These are phyloP conservation scores for Characodon lateralis DNA, from an alignment of 2,797 vertebrate genomes.

Conservation along the genomic window DNA sequence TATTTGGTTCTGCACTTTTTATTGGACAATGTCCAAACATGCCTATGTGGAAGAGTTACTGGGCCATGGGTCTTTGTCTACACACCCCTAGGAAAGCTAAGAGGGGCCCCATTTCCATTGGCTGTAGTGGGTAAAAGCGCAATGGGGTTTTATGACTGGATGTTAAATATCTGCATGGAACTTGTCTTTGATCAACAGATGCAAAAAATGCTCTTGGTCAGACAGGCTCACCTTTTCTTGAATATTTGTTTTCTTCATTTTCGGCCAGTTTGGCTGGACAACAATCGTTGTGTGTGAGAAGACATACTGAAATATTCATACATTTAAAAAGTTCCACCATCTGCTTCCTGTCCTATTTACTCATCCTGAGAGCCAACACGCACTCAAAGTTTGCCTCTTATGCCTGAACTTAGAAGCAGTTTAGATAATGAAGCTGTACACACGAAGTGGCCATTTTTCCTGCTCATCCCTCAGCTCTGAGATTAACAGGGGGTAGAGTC, in stretches of 20 bases:
- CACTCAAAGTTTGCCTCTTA: conserved; percentile 62
- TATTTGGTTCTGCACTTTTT: conserved; percentile 68
- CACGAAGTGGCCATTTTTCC: conserved; percentile 85
- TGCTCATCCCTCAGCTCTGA: conserved; percentile 86
- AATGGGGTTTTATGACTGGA: conserved; percentile 37
- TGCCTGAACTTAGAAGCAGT: conserved; percentile 73
- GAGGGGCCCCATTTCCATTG: conserved; percentile 49
- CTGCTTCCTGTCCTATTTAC: conserved; percentile 18
- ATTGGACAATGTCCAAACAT: conserved; percentile 76
- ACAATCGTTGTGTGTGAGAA: background rate
- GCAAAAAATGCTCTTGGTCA: conserved; percentile 34
- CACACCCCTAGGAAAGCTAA: conserved; percentile 69
- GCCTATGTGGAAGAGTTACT: conserved; percentile 77
- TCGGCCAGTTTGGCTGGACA: background rate
- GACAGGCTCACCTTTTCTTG: conserved; percentile 13
- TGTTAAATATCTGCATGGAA: conserved; percentile 44
- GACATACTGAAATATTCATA: background rate
- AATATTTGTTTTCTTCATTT: conserved; percentile 6
- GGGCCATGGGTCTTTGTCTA: conserved; percentile 73
- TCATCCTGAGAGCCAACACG: conserved; percentile 1
- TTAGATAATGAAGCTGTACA: conserved; percentile 82
- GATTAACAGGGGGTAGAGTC: conserved; percentile 92
- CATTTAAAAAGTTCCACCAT: background rate
- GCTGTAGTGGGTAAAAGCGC: conserved; percentile 28
- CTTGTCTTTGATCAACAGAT: conserved; percentile 27